These are phyloP conservation scores for Eolophus roseicapilla DNA, from an alignment of 2,113 vertebrate species.

Conservation along the genomic window DNA sequence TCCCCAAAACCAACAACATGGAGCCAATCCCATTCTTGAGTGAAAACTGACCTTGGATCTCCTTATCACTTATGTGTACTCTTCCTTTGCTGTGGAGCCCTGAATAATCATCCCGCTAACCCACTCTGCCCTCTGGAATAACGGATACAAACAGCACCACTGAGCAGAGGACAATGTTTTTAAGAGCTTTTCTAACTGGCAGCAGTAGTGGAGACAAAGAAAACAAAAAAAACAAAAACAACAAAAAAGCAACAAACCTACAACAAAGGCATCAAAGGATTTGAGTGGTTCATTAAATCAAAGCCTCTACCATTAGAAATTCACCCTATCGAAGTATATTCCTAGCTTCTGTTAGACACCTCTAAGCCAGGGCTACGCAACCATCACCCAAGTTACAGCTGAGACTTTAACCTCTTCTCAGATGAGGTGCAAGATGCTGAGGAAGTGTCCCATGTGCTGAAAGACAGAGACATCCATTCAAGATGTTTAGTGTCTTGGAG, in stretches of 20 bases:
- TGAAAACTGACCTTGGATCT: slow-evolving; percentile 20
- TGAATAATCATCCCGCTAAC: background rate
- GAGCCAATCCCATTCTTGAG: background rate
- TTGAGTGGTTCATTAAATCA: slow-evolving; percentile 8
- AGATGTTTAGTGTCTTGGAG: background rate
- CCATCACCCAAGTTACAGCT: background rate
- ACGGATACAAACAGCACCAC: background rate
- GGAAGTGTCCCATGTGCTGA: background rate
- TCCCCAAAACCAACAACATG: background rate
- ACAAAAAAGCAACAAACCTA: background rate
- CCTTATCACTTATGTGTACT: background rate
- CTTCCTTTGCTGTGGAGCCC: background rate
- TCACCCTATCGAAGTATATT: background rate
- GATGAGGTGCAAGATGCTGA: background rate
- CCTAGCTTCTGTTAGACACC: background rate
- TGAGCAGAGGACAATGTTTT: background rate
- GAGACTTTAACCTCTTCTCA: background rate
- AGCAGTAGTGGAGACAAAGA: background rate
- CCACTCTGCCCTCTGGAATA: background rate
- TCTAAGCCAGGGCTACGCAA: background rate
- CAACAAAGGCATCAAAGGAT: background rate
- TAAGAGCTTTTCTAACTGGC: background rate
- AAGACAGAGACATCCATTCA: slow-evolving; percentile 8
- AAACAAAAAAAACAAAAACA: background rate
- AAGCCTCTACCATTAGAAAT: slow-evolving; percentile 17